phyloP scores from a whole-genome alignment of 1,140 invertebrate genomes.

The Ptiloglossa arizonensis region DNA sequence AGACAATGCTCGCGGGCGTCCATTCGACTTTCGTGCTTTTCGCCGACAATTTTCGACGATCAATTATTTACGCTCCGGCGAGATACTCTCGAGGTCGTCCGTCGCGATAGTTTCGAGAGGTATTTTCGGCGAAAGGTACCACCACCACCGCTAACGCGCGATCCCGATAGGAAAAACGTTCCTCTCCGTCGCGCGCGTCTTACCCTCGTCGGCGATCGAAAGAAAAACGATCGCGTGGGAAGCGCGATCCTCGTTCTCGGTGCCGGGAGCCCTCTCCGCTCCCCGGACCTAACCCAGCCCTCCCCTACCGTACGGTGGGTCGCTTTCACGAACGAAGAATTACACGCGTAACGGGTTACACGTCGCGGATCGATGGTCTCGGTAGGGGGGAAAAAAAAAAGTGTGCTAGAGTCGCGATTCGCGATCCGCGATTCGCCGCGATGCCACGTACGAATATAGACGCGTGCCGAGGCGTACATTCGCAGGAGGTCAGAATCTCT shows the following conservation, averaged over 20 bases:
- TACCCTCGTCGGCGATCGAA: too few relatives aligned
- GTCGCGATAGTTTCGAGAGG: too few relatives aligned
- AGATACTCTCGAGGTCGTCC: too few relatives aligned
- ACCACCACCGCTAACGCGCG: too few relatives aligned
- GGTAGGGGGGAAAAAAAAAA: neutral
- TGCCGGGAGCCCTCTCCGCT: too few relatives aligned
- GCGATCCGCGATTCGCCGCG: neutral
- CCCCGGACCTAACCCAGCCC: too few relatives aligned
- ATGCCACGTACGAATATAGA: neutral
- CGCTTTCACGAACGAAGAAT: neutral
- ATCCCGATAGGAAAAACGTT: too few relatives aligned
- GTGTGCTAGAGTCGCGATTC: neutral
- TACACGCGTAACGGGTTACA: neutral
- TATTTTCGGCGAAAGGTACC: too few relatives aligned
- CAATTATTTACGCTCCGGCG: neutral
- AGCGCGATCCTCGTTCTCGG: too few relatives aligned
- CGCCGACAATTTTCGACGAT: neutral
- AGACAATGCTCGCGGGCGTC: neutral
- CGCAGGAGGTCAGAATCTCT: slow-evolving; percentile 10
- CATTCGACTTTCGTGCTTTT: neutral
- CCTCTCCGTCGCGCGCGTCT: too few relatives aligned
- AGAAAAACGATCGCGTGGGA: too few relatives aligned
- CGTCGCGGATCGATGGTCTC: neutral
- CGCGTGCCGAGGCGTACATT: slow-evolving; percentile 11
- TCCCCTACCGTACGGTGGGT: too few relatives aligned